Conservation (phyloP, 1,140 invertebrate species). For the Drosophila nasuta region DNA sequence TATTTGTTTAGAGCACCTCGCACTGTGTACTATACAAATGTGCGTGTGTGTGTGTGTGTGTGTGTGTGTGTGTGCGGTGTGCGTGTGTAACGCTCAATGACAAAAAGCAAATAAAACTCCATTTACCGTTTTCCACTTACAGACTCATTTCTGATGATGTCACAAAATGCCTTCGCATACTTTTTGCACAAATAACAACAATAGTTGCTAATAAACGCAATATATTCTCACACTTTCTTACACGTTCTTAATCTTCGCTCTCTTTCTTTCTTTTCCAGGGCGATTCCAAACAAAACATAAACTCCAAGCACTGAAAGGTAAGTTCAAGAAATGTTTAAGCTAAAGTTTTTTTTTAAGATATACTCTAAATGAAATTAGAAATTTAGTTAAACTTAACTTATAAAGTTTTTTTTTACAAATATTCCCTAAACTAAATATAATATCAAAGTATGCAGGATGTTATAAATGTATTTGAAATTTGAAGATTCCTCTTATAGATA, state of each 20-base stretch:
- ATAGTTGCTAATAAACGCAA: neutral
- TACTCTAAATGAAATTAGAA: too few species aligned
- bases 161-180: conserved; percentile 46
- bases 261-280: neutral
- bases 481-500: too few species aligned
- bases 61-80: conserved; percentile 15
- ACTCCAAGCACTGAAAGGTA: neutral
- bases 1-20: conserved; percentile 67
- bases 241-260: neutral
- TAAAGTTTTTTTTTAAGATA: too few species aligned
- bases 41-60: conserved; percentile 29
- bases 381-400: too few species aligned
- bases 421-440: too few species aligned
- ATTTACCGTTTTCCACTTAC: conserved; percentile 71
- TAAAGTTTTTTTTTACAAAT: too few species aligned
- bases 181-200: neutral
- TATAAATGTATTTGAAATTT: too few species aligned
- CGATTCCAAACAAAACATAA: neutral
- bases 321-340: neutral
- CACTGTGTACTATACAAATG: neutral
- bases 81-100: conserved; percentile 62
- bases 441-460: too few species aligned
- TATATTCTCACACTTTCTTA: neutral
- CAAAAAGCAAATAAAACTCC: conserved; percentile 75
- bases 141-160: conserved; percentile 61